Conservation (phyloP, 2,113 vertebrate species). For the Cisticola juncidis region DNA sequence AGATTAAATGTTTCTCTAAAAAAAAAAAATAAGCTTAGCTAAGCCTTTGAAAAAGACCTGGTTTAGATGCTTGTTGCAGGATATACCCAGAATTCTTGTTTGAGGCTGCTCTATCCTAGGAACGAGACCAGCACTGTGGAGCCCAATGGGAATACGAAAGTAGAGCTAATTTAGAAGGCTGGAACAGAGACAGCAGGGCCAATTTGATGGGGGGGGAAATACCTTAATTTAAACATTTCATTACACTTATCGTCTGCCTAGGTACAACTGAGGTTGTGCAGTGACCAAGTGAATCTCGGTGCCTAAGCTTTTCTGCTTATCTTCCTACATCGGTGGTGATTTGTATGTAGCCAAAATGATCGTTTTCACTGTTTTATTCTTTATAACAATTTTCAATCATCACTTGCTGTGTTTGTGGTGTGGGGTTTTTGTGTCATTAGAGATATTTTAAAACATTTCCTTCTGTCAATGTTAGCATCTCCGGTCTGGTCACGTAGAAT, state of each 20-base stretch:
- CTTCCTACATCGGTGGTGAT: neutral
- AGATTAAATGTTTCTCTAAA: neutral
- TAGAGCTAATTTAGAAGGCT: neutral
- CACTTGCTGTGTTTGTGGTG: neutral
- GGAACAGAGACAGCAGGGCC: neutral
- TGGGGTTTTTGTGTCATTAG: neutral
- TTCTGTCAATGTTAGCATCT: neutral
- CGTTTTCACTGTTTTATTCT: neutral
- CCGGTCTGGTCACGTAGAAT: rapidly evolving
- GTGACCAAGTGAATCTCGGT: neutral
- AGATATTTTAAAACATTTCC: neutral
- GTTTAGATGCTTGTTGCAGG: neutral
- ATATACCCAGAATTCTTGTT: neutral
- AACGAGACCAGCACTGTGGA: neutral
- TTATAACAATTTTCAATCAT: neutral
- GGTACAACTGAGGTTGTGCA: neutral
- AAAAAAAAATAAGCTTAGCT: neutral
- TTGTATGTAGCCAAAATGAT: neutral
- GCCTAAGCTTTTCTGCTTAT: neutral
- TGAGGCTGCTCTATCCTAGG: neutral
- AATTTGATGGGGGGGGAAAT: neutral
- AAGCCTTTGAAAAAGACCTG: neutral
- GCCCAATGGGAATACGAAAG: neutral
- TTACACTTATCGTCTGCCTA: neutral
- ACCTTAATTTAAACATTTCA: neutral